phyloP scores from a whole-genome alignment of 1,140 invertebrate genomes.

The Gonioctena quinquepunctata region DNA sequence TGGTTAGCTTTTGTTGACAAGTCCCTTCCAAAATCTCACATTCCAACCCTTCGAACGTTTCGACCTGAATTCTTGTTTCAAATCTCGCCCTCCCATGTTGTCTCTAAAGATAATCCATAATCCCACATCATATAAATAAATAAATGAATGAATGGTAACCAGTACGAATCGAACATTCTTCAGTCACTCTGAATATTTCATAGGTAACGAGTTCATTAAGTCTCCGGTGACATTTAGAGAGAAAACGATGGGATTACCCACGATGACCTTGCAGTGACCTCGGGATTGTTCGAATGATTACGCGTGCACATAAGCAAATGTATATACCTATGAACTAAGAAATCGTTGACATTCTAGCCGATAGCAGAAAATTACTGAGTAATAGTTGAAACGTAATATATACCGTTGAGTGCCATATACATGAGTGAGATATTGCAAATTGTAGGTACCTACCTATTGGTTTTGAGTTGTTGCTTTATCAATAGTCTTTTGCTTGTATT shows the following conservation, averaged over 20 bases:
- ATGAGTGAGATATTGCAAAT: too few species aligned
- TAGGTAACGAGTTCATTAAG: background rate
- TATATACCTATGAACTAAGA: background rate
- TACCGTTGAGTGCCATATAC: too few species aligned
- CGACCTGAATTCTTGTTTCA: background rate
- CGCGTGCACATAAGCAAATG: background rate
- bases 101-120: background rate
- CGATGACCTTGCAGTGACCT: conserved; percentile 1
- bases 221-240: background rate
- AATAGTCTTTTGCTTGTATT: too few species aligned
- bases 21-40: too few species aligned
- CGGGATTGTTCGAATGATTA: background rate
- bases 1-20: too few species aligned
- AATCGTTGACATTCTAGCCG: background rate
- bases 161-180: background rate
- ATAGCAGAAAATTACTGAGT: background rate
- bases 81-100: background rate
- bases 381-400: too few species aligned
- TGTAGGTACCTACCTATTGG: too few species aligned
- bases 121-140: background rate
- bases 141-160: background rate
- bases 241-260: background rate
- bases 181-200: conserved; percentile 1
- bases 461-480: too few species aligned
- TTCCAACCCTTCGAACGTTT: too few species aligned